These are phyloP conservation scores for Odobenus rosmarus DNA, from an alignment of 2,113 vertebrate species.

Conservation along the genomic window DNA sequence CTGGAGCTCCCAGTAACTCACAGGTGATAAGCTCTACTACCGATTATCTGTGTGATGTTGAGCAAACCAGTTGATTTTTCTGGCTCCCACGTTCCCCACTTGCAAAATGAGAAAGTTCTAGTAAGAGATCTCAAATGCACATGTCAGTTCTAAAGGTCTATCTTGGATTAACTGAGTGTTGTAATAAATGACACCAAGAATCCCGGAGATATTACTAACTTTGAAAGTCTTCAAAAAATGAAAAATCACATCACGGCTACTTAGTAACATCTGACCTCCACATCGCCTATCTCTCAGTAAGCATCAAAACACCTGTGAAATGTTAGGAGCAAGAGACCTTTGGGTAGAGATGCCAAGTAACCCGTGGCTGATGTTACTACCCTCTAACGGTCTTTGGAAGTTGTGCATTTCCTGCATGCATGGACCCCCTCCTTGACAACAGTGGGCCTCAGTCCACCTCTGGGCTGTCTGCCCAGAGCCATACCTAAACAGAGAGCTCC, in stretches of 20 bases:
- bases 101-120: not conserved
- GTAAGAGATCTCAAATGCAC: not conserved
- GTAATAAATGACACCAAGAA: not conserved
- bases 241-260: not conserved
- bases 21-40: not conserved
- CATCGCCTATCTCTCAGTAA: not conserved
- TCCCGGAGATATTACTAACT: not conserved
- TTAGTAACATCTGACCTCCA: not conserved
- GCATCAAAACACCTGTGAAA: not conserved
- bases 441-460: not conserved
- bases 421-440: not conserved
- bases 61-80: not conserved
- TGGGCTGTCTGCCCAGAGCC: not conserved
- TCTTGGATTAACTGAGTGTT: not conserved
- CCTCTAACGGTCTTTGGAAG: not conserved
- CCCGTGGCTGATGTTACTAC: rapidly evolving
- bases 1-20: not conserved
- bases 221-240: conserved; percentile 24
- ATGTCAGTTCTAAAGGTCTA: not conserved
- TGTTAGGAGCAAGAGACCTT: not conserved
- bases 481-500: conserved; percentile 88
- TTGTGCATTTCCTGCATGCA: not conserved
- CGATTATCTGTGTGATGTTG: not conserved
- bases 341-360: not conserved
- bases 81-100: not conserved